Evolutionary conservation across 2,113 vertebrate genomes (phyloP), one percentile per base, ranked within the genome.

Genomic region (Tetrao urogallus): DNA sequence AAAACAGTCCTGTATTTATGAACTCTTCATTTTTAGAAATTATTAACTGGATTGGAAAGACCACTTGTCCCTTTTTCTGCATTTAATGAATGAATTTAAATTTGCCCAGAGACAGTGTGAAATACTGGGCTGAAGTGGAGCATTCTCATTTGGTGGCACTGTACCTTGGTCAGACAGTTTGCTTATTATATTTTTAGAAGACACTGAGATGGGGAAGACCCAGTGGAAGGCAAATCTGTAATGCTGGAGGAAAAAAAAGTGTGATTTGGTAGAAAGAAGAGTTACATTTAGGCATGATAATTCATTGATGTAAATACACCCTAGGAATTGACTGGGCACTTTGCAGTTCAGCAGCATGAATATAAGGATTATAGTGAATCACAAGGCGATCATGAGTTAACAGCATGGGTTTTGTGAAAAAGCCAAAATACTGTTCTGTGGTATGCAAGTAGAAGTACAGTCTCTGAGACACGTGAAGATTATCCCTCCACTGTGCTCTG

Each of bases 341-440:
- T 78, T 86, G 64, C 0, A 0, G 70, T 81, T 83, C 65, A 90
- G 77, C 56, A 69, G 38, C 34, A 27, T 34, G 52, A 64, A 56
- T 89, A 43, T 64, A 42, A 75, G 76, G 56, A 88, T 95, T 95
- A 81, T 38, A 74, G 64, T 5, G 47, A 21, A 94, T 86, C 89
- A 90, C 72, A 77, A 71, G 83, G 48, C 81, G 61, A 83, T 50
- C 57, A 13, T 89, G 83, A 82, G 73, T 82, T 88, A 94, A 80
- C 76, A 64, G 64, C 42, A 24, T 47, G 89, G 74, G 47, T 78
- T 84, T 75, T 92, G 66, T 71, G 87, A 74, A 61, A 40, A 75
- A 75, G 56, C 60, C 69, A 90, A 83, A 84, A 87, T 69, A 13
- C 3, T 64, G 40, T 75, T 78, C 66, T 57, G 70, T 81, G 6